These are phyloP conservation scores for Drosophila prolongata DNA, from an alignment of 2,888 invertebrate species.

Conservation along the genomic window DNA sequence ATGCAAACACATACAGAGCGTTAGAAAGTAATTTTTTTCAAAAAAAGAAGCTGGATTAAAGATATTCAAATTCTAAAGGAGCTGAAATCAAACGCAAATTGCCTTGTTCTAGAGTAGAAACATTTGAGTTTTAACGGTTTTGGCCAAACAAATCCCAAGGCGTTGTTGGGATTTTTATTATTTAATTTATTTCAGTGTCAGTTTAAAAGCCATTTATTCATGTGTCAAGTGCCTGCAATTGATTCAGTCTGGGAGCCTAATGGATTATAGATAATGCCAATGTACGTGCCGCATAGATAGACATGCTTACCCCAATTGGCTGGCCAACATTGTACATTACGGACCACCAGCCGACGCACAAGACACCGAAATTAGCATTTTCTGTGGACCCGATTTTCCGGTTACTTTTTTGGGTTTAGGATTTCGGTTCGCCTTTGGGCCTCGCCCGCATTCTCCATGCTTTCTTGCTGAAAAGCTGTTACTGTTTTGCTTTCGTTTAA, in stretches of 20 bases:
- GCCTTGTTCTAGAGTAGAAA: slow-evolving; percentile 20
- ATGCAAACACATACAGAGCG: slow-evolving; percentile 7
- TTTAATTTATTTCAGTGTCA: slow-evolving; percentile 52
- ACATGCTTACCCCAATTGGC: slow-evolving; percentile 46
- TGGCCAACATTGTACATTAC: slow-evolving; percentile 26
- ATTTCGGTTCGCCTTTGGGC: slow-evolving; percentile 11
- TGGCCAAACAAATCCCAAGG: slow-evolving; percentile 31
- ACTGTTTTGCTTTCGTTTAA: slow-evolving; percentile 24
- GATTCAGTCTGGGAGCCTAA: slow-evolving; percentile 51
- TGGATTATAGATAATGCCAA: slow-evolving; percentile 50
- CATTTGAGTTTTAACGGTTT: slow-evolving; percentile 32
- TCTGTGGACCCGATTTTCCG: slow-evolving; percentile 36
- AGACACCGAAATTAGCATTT: slow-evolving; percentile 42
- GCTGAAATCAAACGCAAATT: slow-evolving; percentile 21
- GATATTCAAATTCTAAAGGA: slow-evolving; percentile 5
- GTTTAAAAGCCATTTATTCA: slow-evolving; percentile 61
- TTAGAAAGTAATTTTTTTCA: background rate
- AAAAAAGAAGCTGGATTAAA: slow-evolving; percentile 3
- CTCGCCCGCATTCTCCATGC: background rate
- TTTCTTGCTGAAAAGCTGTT: slow-evolving; percentile 7
- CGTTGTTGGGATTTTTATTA: slow-evolving; percentile 38
- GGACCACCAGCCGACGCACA: slow-evolving; percentile 7
- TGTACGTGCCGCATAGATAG: slow-evolving; percentile 43
- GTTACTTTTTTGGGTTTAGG: slow-evolving; percentile 21
- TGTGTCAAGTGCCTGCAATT: slow-evolving; percentile 63